Evolutionary conservation across 1,140 invertebrate genomes (phyloP).

Genomic region (Meloidogyne chitwoodi): DNA sequence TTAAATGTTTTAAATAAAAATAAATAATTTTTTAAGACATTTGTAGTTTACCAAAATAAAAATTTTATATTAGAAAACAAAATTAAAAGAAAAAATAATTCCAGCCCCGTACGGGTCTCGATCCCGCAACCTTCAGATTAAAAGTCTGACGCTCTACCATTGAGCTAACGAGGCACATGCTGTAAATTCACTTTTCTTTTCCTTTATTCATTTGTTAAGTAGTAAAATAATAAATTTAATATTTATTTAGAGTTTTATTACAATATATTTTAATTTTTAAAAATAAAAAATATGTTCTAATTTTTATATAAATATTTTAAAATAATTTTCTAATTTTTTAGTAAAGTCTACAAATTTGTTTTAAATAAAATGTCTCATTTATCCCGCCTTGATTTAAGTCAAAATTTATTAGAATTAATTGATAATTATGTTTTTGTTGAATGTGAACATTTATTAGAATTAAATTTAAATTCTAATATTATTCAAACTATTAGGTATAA

Average conservation of each 20-base stretch:
- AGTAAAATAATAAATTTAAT: too few species aligned
- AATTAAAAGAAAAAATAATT: not conserved
- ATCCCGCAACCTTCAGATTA: not conserved
- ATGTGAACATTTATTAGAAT: slow-evolving; percentile 31
- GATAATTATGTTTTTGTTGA: slow-evolving; percentile 52
- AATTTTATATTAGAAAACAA: not conserved
- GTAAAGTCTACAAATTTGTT: slow-evolving; percentile 48
- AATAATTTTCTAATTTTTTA: slow-evolving; percentile 15
- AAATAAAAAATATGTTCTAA: not conserved
- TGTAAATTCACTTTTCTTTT: too few species aligned
- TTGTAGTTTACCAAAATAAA: not conserved
- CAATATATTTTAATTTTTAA: too few species aligned
- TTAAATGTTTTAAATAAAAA: not conserved
- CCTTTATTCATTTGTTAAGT: too few species aligned
- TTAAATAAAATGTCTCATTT: slow-evolving; percentile 52
- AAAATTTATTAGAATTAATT: slow-evolving; percentile 42
- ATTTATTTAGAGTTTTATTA: too few species aligned
- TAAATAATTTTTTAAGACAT: not conserved
- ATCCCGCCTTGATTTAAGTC: slow-evolving; percentile 31
- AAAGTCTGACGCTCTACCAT: not conserved
- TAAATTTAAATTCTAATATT: slow-evolving; percentile 40
- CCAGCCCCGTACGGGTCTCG: not conserved
- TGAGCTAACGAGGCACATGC: not conserved
- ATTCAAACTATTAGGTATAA: slow-evolving; percentile 29
- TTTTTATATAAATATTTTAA: not conserved